Base-by-base conservation (phyloP, 30 jellyfish, hydroid and myxozoan species). In the Aurelia coerulea region DNA sequence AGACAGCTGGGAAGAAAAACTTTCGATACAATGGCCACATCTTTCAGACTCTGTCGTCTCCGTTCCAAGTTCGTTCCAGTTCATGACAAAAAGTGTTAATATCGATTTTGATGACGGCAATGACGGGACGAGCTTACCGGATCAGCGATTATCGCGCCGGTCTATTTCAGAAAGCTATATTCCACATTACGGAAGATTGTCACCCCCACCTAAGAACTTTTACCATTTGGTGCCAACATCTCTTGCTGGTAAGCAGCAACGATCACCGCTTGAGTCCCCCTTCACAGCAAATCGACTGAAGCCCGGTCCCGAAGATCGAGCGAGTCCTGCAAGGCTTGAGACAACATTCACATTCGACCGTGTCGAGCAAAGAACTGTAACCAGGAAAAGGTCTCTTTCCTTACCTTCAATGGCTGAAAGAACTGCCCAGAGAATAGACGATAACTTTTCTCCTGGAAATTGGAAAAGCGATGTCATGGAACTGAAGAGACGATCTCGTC, bases 201-300 rank as follows among this genome's bases (percentile, higher is more conserved):
- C 89, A 9, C 98, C 98, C 0, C 97, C 98, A 1, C 97, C 98
- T 3, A 90, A 87, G 81, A 72, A 86, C 69, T 92, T 92, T 69
- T 92, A 92, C 60, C 97, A 87, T 63, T 42, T 92, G 62, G 95
- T 92, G 8, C 98, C 98, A n/a, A 58, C 80, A 19, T 58, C 95
- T 29, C 83, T 88, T n/a, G 53, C 78, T 23, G 71, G 46, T 9
- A 53, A 56, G 78, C 17, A 16, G 14, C 78, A 18, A 17, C 37
- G 74, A 71, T 52, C 73, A 14, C 10, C 68, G 2, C 29, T 62
- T 52, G 88, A 63, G 5, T 68, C 68, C 18, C 78, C 84, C 18
- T 66, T 80, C 63, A 17, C 53, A 18, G 35, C 84, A 4, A 68
- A 10, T 35, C 68, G 78, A 6, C 14, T 1, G 2, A 75, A 35